Evolutionary conservation across 2,113 vertebrate species (phyloP), one percentile per base, ranked within the genome.

Genomic region (Planiliza haematocheilus): DNA sequence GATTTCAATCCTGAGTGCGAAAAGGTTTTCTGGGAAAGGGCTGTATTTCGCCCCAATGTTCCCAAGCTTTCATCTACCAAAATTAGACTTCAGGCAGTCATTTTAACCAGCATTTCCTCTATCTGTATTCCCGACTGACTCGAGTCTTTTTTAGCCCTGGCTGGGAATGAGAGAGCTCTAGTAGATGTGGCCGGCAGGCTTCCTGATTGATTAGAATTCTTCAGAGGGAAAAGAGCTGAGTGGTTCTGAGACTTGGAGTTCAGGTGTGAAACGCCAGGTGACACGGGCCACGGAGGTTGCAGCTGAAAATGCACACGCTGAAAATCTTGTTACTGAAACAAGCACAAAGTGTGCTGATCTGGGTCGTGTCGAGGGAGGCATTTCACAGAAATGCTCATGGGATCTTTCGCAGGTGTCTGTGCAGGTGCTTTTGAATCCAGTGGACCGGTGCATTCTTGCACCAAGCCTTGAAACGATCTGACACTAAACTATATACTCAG

Each of bases 181-280:
- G 63, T 68, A 42, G 72, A 82, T 74, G 77, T 76, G 76, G 77
- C 82, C 24, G 18, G 71, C 66, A 72, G 88, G 75, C 72, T 84
- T 77, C 72, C 69, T 82, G 86, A 92, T 86, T 89, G 91, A 92
- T 92, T 90, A 58, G 60, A 76, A 77, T 85, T 83, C 82, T 87
- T 83, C 52, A 70, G 79, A 80, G 71, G 71, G 64, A 62, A 86
- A 86, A 86, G 43, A 61, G 70, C 79, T 69, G 84, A 82, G 64
- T 73, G 62, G 58, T 77, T 87, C 39, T 64, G 78, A 77, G 61
- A 45, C 42, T 70, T 8, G 13, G 59, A 69, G 79, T 66, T 63
- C 51, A 66, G 79, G 77, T 72, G 83, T 75, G 77, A 88, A 88
- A 84, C 60, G 60, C 59, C n/a, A 30, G 68, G 70, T 85, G 86